A percentile compares a stretch with the other conserved stretches of the same genome.
Evolutionary conservation across 2,888 invertebrate species (phyloP).

Genomic region (Orchesellides sinensis): DNA sequence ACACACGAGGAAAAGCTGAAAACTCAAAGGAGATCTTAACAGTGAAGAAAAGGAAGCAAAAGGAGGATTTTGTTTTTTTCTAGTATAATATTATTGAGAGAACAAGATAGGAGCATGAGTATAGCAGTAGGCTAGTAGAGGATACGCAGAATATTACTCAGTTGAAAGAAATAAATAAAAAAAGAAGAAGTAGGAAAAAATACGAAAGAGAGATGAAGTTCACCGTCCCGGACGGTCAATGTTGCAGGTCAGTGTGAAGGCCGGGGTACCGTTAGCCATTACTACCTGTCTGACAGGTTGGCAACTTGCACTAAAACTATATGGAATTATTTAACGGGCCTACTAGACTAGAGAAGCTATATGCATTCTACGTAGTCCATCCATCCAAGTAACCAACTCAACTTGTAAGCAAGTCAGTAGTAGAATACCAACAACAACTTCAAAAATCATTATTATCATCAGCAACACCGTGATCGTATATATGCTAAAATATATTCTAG

Average conservation of each 20-base stretch:
- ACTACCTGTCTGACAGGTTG: constrained; percentile 74
- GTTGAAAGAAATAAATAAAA: too few species aligned
- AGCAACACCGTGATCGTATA: not conserved
- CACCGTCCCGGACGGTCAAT: constrained; percentile 75
- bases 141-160: too few species aligned
- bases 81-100: too few species aligned
- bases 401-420: constrained; percentile 2
- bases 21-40: not conserved
- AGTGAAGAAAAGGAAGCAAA: constrained; percentile 6
- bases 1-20: not conserved
- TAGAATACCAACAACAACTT: not conserved
- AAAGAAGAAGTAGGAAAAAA: constrained; percentile 52
- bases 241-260: constrained; percentile 75
- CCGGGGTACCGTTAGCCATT: constrained; percentile 74
- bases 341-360: constrained; percentile 2
- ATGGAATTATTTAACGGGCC: constrained; percentile 67
- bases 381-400: constrained; percentile 43
- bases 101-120: too few species aligned
- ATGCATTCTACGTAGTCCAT: not conserved
- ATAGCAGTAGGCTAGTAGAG: too few species aligned
- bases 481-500: constrained; percentile 30
- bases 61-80: constrained; percentile 8
- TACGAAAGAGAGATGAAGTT: constrained; percentile 67
- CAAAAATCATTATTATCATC: not conserved
- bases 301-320: constrained; percentile 54